Base-by-base conservation (phyloP, 2,797 vertebrate genomes). In the Podarcis siculus region DNA sequence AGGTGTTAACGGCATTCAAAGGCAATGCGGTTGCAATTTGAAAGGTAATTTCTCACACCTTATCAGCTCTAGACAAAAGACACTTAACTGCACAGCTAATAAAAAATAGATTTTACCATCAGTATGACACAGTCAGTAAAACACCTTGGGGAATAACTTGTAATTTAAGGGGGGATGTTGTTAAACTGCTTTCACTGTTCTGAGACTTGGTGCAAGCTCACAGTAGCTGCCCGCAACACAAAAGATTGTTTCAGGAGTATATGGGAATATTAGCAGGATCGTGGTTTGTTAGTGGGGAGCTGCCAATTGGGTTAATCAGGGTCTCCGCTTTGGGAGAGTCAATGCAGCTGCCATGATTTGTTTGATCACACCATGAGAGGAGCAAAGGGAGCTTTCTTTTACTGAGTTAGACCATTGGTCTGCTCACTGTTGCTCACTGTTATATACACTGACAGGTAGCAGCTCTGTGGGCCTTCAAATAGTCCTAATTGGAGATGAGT, bases 1-100 rank as follows among this genome's bases (percentile, higher is more conserved):
- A 79, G 35, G 23, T 89, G 25, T 19, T 90, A 85, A 83, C 90
- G 25, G 10, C 6, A 83, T 86, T 77, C 32, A 67, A 17, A 90
- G 75, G 82, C 91, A 89, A 90, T 79, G 93, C 76, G 32, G 35
- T 23, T 94, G 76, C 86, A 90, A 95, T 92, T 93, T 80, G 85
- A 95, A 94, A 91, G 32, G n/a, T 58, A 90, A 93, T 93, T 85
- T 87, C 90, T 93, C 91, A 73, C 12, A 89, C 86, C 23, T 94
- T 93, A 89, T 93, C 64, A 82, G 66, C 23, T 89, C 42, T 87
- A 82, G 25, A 94, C 75, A 92, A 93, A 8, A 85, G 89, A 86
- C 86, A n/a, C 35, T 94, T 91, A 92, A 89, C 81, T 85, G 89
- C n/a, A 80, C 81, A 72, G 35, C 55, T 92, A 89, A 89, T 91